A percentile compares a stretch with the other conserved stretches of the same genome.
Conservation (phyloP, 1,140 invertebrate genomes). For the Aphaenogaster floridana region DNA sequence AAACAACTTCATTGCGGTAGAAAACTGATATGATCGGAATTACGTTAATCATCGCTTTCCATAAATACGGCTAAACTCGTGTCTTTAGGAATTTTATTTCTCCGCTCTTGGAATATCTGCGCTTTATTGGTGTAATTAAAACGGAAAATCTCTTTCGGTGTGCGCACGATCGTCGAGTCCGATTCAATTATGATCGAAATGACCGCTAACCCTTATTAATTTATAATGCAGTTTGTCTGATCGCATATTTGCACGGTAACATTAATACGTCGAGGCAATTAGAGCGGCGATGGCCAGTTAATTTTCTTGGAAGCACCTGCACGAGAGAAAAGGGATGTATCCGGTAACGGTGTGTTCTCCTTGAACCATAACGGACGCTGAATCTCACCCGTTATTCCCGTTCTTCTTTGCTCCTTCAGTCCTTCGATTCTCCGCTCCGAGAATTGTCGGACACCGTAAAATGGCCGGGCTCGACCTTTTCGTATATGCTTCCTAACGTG, state of each 20-base stretch:
- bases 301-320: constrained; percentile 38
- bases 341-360: constrained; percentile 81
- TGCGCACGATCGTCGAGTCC: neutral
- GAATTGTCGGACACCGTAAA: constrained; percentile 36
- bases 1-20: neutral
- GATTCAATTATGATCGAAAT: constrained; percentile 12
- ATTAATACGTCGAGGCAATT: constrained; percentile 45
- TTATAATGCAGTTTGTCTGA: constrained; percentile 24
- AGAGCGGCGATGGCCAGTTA: constrained; percentile 5
- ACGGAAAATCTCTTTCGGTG: neutral
- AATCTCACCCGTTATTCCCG: constrained; percentile 79
- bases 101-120: neutral
- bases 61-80: neutral
- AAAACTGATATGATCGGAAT: neutral
- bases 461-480: constrained; percentile 33
- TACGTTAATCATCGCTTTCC: neutral
- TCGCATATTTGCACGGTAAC: constrained; percentile 15
- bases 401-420: constrained; percentile 62
- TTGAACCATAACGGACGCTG: constrained; percentile 79
- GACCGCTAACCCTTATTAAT: constrained; percentile 46
- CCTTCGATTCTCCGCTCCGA: constrained; percentile 62
- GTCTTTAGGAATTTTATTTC: neutral
- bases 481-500: constrained; percentile 4
- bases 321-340: constrained; percentile 67
- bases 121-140: constrained; percentile 8